Conservation (phyloP, 2,113 vertebrate species). For the Tachycineta bicolor region DNA sequence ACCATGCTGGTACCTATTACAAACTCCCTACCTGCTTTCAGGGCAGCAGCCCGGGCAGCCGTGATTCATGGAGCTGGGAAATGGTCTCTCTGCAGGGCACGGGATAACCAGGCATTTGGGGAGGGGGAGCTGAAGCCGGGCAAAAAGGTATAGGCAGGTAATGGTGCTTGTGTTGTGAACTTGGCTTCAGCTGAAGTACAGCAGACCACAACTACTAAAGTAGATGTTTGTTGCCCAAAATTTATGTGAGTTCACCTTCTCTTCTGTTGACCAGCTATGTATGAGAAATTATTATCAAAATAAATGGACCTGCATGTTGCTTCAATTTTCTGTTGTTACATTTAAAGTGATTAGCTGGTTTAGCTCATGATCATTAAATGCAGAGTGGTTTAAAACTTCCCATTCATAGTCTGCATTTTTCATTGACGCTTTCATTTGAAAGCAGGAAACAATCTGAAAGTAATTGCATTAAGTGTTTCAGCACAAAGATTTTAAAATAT, state of each 20-base stretch:
- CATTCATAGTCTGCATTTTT: not conserved
- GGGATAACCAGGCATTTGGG: not conserved
- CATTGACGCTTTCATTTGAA: constrained; percentile 22
- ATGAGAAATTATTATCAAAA: not conserved
- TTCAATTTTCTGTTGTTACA: not conserved
- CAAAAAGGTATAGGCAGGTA: not conserved
- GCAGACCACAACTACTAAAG: not conserved
- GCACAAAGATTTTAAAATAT: constrained; percentile 33
- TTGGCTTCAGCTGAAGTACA: not conserved
- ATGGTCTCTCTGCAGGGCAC: accelerated
- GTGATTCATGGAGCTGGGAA: not conserved
- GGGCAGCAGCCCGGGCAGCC: not conserved
- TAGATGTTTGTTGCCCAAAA: not conserved
- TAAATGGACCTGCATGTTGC: accelerated
- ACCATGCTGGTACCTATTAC: not conserved
- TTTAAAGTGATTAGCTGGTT: not conserved
- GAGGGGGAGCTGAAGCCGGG: not conserved
- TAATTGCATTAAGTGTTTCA: constrained; percentile 43
- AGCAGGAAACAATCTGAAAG: constrained; percentile 67
- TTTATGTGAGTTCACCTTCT: not conserved
- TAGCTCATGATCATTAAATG: not conserved
- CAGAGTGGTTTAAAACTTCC: not conserved
- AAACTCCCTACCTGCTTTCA: not conserved
- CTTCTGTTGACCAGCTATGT: not conserved
- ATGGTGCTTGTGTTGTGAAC: not conserved